These are phyloP conservation scores for Dipodomys stephensi DNA, from an alignment of 2,113 vertebrate genomes.

Conservation along the genomic window DNA sequence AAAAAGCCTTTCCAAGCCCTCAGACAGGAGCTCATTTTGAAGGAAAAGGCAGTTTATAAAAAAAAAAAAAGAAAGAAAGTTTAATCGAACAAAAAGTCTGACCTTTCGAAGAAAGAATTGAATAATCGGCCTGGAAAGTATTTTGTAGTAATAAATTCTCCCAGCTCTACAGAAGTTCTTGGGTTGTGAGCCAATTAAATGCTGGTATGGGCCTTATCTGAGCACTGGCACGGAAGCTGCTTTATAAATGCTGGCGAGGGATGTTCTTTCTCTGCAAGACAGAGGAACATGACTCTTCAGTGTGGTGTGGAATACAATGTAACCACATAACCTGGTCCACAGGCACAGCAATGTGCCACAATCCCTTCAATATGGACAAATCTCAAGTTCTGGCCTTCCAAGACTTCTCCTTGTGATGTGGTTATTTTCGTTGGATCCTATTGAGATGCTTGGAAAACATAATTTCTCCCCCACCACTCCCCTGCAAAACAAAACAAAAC, in stretches of 20 bases:
- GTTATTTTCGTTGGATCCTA: conserved; percentile 49
- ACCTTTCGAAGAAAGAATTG: conserved; percentile 63
- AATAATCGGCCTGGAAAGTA: conserved; percentile 58
- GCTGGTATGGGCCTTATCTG: neutral
- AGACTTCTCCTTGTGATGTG: conserved; percentile 62
- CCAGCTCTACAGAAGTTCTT: neutral
- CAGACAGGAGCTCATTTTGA: neutral
- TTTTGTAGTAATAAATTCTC: conserved; percentile 34
- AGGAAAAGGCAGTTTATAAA: conserved; percentile 38
- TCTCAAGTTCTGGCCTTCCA: conserved; percentile 41
- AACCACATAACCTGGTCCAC: neutral
- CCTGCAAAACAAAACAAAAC: too few species aligned
- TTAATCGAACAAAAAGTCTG: conserved; percentile 48
- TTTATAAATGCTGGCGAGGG: neutral
- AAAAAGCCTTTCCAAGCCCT: neutral
- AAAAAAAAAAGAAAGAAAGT: conserved; percentile 16
- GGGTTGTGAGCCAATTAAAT: neutral
- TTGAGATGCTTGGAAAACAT: conserved; percentile 31
- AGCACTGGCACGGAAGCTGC: neutral
- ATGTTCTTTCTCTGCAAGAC: neutral
- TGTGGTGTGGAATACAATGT: neutral
- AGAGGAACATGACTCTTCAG: neutral
- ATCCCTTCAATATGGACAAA: neutral
- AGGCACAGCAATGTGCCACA: neutral
- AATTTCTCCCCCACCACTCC: neutral